Evolutionary conservation across 2,113 vertebrate species (phyloP).

Genomic region (Prietella phreatophila): DNA sequence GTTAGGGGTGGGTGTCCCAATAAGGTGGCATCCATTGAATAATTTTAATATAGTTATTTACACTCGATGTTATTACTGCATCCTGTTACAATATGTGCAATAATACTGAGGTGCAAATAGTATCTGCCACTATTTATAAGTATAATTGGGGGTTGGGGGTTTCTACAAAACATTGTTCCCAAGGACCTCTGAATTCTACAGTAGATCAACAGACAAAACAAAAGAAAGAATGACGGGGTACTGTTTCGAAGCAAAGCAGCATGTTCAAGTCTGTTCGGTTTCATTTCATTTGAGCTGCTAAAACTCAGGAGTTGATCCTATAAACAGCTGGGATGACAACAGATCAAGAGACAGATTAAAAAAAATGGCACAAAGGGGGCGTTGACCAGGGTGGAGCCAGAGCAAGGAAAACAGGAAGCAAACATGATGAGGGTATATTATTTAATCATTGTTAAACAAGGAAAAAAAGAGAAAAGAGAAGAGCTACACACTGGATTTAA

Average conservation of each 20-base stretch:
- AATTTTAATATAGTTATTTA: too few relatives aligned
- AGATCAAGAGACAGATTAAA: neutral
- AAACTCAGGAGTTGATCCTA: neutral
- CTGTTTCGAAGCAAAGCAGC: neutral
- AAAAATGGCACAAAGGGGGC: neutral
- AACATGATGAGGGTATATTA: neutral
- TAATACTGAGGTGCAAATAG: too few relatives aligned
- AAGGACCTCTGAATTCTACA: too few relatives aligned
- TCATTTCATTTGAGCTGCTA: neutral
- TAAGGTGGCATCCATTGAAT: too few relatives aligned
- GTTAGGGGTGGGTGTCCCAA: too few relatives aligned
- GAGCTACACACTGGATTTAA: neutral
- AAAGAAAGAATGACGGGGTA: neutral
- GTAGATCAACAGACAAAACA: neutral
- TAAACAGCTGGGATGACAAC: neutral
- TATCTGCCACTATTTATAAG: too few relatives aligned
- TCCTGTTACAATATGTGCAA: too few relatives aligned
- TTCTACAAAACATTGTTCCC: too few relatives aligned
- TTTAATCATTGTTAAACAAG: neutral
- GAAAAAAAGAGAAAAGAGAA: neutral
- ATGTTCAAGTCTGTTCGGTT: neutral
- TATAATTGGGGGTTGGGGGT: too few relatives aligned
- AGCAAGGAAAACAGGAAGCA: neutral
- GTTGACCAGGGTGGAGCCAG: neutral
- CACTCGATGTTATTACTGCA: too few relatives aligned